These are phyloP conservation scores for Sparidentex hasta DNA, from an alignment of 2,797 vertebrate species.

Conservation along the genomic window DNA sequence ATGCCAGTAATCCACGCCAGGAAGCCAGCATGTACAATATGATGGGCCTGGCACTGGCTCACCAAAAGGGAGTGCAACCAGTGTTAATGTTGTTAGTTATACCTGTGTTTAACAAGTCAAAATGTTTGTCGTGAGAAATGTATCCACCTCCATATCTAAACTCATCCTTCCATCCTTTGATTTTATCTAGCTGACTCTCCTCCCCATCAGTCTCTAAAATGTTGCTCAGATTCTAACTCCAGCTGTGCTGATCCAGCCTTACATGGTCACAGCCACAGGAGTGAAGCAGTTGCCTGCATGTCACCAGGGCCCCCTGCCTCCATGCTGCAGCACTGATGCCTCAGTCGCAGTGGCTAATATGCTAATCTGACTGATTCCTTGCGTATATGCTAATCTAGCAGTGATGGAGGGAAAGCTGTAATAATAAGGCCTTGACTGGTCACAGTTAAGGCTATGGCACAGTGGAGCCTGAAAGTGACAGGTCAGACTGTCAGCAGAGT, in stretches of 20 bases:
- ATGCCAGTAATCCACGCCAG: slow-evolving; percentile 41
- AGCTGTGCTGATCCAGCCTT: slow-evolving; percentile 8
- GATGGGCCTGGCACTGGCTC: slow-evolving; percentile 6
- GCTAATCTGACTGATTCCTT: slow-evolving; percentile 58
- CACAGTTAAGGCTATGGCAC: slow-evolving; percentile 67
- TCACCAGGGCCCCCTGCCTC: slow-evolving; percentile 31
- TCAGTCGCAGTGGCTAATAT: slow-evolving; percentile 46
- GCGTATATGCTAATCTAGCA: slow-evolving; percentile 65
- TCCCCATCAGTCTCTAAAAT: neutral
- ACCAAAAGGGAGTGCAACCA: slow-evolving; percentile 21
- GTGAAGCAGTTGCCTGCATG: slow-evolving; percentile 26
- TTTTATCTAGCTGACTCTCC: neutral
- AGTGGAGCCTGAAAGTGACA: slow-evolving; percentile 65
- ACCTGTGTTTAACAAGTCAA: slow-evolving; percentile 23
- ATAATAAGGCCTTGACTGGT: slow-evolving; percentile 55
- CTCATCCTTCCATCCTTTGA: neutral
- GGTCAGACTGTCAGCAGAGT: slow-evolving; percentile 49
- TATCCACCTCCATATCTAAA: neutral
- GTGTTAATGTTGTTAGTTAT: slow-evolving; percentile 28
- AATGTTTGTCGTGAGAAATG: slow-evolving; percentile 10
- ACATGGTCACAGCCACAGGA: slow-evolving; percentile 19
- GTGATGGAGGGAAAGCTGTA: slow-evolving; percentile 49
- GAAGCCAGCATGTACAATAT: slow-evolving; percentile 47
- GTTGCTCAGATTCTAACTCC: slow-evolving; percentile 10
- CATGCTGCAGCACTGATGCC: slow-evolving; percentile 21